These are phyloP conservation scores for Synanthedon tipuliformis DNA, from an alignment of 2,888 invertebrate species.

Conservation along the genomic window DNA sequence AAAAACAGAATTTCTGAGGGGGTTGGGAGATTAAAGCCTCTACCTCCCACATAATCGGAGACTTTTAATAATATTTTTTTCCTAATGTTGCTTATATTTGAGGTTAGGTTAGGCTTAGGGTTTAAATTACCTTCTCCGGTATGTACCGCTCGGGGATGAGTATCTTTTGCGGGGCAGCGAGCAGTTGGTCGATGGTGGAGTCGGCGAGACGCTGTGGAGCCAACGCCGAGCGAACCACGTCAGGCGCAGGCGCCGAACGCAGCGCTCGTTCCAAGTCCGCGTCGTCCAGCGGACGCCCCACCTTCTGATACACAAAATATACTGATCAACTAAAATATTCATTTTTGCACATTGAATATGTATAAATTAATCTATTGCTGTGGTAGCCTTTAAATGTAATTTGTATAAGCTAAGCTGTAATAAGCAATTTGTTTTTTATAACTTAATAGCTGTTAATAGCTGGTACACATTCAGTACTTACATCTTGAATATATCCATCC, in stretches of 20 bases:
- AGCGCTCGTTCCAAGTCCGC: conserved; percentile 89
- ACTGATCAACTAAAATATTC: too few relatives aligned
- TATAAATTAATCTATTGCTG: too few relatives aligned
- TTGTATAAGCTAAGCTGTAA: background rate
- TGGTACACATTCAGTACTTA: conserved; percentile 24
- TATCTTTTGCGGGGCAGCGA: conserved; percentile 91
- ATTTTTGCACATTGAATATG: too few relatives aligned
- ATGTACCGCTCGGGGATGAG: conserved; percentile 92
- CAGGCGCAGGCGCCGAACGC: conserved; percentile 72
- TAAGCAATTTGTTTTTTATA: background rate
- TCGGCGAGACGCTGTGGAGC: conserved; percentile 76
- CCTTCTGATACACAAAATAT: conserved; percentile 23
- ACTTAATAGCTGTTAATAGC: too few relatives aligned
- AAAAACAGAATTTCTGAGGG: too few relatives aligned
- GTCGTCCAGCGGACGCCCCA: conserved; percentile 81
- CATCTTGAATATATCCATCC: conserved; percentile 54
- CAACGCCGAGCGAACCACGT: conserved; percentile 87
- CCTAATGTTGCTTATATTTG: background rate
- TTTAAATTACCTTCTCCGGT: conserved; percentile 80
- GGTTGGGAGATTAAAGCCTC: too few relatives aligned
- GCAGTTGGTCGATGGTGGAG: conserved; percentile 86
- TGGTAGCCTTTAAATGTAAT: too few relatives aligned
- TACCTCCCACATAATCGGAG: too few relatives aligned
- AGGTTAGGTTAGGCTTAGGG: background rate
- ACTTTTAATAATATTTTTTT: background rate